Evolutionary conservation across 1,140 invertebrate species (phyloP), one percentile per base, ranked within the genome.

Genomic region (Phocides pigmalion): DNA sequence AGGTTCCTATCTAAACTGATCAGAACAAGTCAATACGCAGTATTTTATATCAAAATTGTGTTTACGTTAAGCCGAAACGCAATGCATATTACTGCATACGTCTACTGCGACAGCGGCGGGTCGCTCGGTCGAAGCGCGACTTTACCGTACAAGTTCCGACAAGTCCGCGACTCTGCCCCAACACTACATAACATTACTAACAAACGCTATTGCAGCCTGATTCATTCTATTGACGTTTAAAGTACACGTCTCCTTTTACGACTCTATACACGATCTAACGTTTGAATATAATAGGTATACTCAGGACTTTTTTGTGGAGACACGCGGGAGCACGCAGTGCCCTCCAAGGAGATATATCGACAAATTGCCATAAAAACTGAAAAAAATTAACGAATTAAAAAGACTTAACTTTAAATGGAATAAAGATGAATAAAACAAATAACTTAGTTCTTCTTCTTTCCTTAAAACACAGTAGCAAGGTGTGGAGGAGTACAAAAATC

Each of bases 81-180:
- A 12, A 32, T 42, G 37, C 51, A 42, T 54, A 54, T 39, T 4
- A 39, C 39, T 32, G 28, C 28, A 32, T 32, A n/a, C 9, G 0
- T 8, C 5, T 37, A 39, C 42, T 54, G 35, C 12, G 37, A 42
- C 47, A 50, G 22, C 47, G 37, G 12, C n/a, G n/a, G 37, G 37
- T 32, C 28, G 28, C 28, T 1, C 9, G 37, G 35, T 56, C 37
- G 51, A 25, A n/a, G 17, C 37, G 51, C 37, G 32, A 22, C 17
- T 54, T 22, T 12, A 20, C 25, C 41, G 42, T 59, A 46, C 66
- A 61, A 64, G 66, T 68, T 25, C 12, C 12, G 42, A 68, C 66
- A 68, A 44, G 66, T 64, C 54, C 25, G 22, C 1, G 50, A 2
- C 46, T 66, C 14, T 46, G 49, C 46, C 14, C 20, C 47, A 9